These are phyloP conservation scores for Erannis defoliaria DNA, from an alignment of 2,888 invertebrate genomes.

Conservation along the genomic window DNA sequence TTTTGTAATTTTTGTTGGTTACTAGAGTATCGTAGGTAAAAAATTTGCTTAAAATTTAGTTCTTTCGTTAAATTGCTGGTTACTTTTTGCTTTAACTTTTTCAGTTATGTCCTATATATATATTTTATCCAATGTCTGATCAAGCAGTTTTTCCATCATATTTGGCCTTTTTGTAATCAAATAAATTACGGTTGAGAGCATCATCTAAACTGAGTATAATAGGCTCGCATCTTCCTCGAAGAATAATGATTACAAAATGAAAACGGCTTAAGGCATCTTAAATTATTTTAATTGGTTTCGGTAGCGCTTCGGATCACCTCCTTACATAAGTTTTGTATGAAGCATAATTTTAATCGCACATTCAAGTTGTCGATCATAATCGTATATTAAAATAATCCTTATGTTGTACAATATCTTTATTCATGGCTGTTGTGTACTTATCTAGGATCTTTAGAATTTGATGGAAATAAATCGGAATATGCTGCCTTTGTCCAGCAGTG, in stretches of 20 bases:
- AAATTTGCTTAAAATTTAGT: constrained; percentile 15
- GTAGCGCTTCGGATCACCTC: constrained; percentile 76
- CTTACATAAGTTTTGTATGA: constrained; percentile 55
- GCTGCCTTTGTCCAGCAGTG: too few relatives aligned
- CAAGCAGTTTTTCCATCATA: constrained; percentile 42
- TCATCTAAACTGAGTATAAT: constrained; percentile 82
- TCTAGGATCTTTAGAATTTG: constrained; percentile 21
- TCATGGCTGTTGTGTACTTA: constrained; percentile 47
- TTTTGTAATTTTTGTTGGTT: constrained; percentile 12
- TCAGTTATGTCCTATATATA: constrained; percentile 30
- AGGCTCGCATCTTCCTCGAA: constrained; percentile 79
- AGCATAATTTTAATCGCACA: constrained; percentile 19
- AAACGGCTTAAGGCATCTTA: constrained; percentile 82
- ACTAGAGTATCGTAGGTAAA: too few relatives aligned
- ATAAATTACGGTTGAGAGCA: constrained; percentile 77
- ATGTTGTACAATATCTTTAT: constrained; percentile 56
- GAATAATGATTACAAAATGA: constrained; percentile 85
- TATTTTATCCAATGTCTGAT: constrained; percentile 37
- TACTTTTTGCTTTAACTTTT: constrained; percentile 30
- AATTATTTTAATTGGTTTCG: constrained; percentile 87
- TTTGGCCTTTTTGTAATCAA: constrained; percentile 56
- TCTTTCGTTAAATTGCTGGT: constrained; percentile 12
- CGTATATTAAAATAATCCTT: constrained; percentile 28
- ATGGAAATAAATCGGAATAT: constrained; percentile 26
- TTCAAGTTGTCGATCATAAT: constrained; percentile 8